Evolutionary conservation across 1,140 invertebrate genomes (phyloP).

Genomic region (Goniozus legneri): DNA sequence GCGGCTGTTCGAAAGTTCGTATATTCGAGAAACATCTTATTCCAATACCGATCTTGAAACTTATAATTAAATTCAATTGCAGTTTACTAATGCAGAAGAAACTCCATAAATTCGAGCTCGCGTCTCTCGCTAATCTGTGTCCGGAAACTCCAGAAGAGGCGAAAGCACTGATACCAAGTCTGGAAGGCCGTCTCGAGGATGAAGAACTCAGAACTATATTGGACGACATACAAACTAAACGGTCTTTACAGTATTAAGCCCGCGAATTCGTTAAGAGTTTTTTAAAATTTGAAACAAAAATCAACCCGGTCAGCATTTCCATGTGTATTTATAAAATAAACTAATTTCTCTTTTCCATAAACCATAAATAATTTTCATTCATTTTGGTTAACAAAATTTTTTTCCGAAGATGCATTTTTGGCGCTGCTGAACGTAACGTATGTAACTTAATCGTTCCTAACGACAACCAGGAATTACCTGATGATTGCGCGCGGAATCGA

Average conservation of each 20-base stretch:
- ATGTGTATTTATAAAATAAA: too few relatives aligned
- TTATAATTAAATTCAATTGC: constrained; percentile 40
- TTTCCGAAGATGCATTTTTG: too few relatives aligned
- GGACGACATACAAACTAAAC: constrained; percentile 96
- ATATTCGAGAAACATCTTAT: constrained; percentile 5
- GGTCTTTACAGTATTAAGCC: constrained; percentile 94
- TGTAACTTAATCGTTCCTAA: too few relatives aligned
- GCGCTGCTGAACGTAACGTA: too few relatives aligned
- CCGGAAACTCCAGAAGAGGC: constrained; percentile 98
- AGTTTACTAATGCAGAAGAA: constrained; percentile 93
- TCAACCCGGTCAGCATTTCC: too few relatives aligned
- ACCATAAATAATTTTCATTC: too few relatives aligned
- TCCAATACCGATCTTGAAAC: neutral
- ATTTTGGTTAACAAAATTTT: too few relatives aligned
- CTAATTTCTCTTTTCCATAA: too few relatives aligned
- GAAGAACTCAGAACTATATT: constrained; percentile 91
- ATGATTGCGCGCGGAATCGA: too few relatives aligned
- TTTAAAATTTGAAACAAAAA: neutral
- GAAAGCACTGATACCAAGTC: constrained; percentile 92
- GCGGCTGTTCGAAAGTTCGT: constrained; percentile 84
- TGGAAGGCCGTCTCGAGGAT: constrained; percentile 94
- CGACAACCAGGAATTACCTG: too few relatives aligned
- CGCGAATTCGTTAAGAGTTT: too few relatives aligned
- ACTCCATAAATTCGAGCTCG: constrained; percentile 97
- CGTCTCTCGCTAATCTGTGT: constrained; percentile 94